These are phyloP conservation scores for Tribolium madens DNA, from an alignment of 1,140 invertebrate genomes.

Conservation along the genomic window DNA sequence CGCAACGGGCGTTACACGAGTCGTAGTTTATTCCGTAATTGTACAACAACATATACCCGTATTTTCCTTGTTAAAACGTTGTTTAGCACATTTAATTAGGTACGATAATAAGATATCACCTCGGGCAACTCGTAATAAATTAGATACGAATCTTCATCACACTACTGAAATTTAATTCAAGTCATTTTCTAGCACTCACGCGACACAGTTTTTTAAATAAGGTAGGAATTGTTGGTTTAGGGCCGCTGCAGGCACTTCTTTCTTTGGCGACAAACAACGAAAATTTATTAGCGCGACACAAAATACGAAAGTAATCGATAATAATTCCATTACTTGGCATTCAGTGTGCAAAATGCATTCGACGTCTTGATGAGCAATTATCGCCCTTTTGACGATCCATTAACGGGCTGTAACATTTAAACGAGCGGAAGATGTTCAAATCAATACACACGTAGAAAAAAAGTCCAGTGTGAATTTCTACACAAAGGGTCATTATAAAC, in stretches of 20 bases:
- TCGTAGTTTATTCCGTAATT: no score
- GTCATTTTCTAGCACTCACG: not conserved
- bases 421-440: constrained; percentile 4
- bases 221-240: no score
- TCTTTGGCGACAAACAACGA: not conserved
- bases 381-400: not conserved
- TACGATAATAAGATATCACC: not conserved
- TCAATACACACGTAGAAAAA: not conserved
- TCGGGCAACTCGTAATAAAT: not conserved
- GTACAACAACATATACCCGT: not conserved
- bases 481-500: no score
- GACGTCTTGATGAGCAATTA: not conserved
- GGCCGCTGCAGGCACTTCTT: not conserved
- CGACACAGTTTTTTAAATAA: not conserved
- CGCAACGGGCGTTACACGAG: no score
- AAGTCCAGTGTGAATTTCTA: no score
- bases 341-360: not conserved
- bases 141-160: not conserved
- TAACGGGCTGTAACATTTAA: not conserved
- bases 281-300: not conserved
- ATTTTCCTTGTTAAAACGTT: not conserved
- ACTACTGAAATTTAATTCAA: not conserved
- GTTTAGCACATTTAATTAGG: not conserved
- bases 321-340: not conserved
- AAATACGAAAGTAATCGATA: not conserved